A percentile compares a stretch with the other conserved stretches of the same genome.
These are phyloP conservation scores for Caenorhabditis latens DNA, from an alignment of 1,140 invertebrate genomes.

Conservation along the genomic window DNA sequence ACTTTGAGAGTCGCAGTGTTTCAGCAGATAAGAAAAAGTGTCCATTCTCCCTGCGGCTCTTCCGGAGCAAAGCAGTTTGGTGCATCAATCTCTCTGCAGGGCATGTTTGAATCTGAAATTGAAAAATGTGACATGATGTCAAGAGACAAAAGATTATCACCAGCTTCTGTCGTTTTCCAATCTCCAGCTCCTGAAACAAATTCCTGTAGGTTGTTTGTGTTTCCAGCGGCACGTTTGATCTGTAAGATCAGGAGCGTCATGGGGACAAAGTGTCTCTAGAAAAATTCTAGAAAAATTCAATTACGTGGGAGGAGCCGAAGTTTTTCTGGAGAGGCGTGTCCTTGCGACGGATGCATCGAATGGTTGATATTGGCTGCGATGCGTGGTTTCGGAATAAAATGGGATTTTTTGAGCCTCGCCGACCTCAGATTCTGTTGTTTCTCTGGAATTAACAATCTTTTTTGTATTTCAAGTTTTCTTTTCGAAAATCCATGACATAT, in stretches of 20 bases:
- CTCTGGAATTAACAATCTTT: neutral
- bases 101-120: conserved; percentile 25
- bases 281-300: neutral
- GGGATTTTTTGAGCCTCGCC: conserved; percentile 39
- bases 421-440: conserved; percentile 15
- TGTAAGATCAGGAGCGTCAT: neutral
- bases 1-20: neutral
- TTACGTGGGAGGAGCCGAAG: conserved; percentile 21
- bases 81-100: conserved; percentile 40
- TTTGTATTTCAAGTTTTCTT: no score
- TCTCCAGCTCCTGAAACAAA: conserved; percentile 47
- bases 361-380: conserved; percentile 50
- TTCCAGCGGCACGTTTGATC: conserved; percentile 38
- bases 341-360: conserved; percentile 30
- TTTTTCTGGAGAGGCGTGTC: conserved; percentile 46
- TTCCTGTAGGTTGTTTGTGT: conserved; percentile 47
- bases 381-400: conserved; percentile 39
- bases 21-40: conserved; percentile 30
- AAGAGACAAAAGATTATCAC: neutral
- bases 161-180: conserved; percentile 33
- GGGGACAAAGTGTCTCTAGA: no score
- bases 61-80: conserved; percentile 17
- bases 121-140: neutral
- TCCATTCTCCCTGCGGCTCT: conserved; percentile 7
- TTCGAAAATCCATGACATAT: no score